A percentile compares a stretch with the other conserved stretches of the same genome.
phyloP scores from a whole-genome alignment of 2,113 vertebrate species.

The Lophura nycthemera region DNA sequence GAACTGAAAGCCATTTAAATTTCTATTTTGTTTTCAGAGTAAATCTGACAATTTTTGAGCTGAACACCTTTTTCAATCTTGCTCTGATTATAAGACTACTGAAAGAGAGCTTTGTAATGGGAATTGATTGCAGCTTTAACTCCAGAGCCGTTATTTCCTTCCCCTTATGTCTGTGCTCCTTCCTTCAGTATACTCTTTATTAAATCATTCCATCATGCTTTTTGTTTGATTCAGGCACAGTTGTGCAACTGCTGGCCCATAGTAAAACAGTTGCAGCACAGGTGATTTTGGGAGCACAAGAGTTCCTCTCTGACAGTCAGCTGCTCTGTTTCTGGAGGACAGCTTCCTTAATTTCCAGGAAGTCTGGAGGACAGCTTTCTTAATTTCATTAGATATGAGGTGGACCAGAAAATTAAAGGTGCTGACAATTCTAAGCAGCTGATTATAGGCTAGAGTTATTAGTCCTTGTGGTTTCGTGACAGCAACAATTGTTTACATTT shows the following conservation, averaged over 20 bases:
- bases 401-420: constrained; percentile 48
- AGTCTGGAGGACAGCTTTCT: constrained; percentile 28
- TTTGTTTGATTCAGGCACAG: background rate
- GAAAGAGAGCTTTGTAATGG: constrained; percentile 22
- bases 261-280: constrained; percentile 26
- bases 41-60: constrained; percentile 4
- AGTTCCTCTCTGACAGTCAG: background rate
- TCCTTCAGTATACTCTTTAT: constrained; percentile 5
- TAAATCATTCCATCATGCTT: constrained; percentile 15
- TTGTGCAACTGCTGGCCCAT: constrained; percentile 6
- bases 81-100: background rate
- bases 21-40: background rate
- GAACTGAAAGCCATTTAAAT: background rate
- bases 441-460: constrained; percentile 21
- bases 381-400: constrained; percentile 49
- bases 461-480: constrained; percentile 1
- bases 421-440: constrained; percentile 19
- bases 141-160: constrained; percentile 8
- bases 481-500: constrained; percentile 10
- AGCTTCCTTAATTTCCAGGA: constrained; percentile 46
- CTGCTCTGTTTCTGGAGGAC: background rate
- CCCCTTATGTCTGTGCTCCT: background rate
- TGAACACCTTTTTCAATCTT: background rate
- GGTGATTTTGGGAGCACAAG: background rate
- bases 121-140: constrained; percentile 18